Conservation (phyloP, 2,797 vertebrate genomes). For the Harpagifer antarcticus region DNA sequence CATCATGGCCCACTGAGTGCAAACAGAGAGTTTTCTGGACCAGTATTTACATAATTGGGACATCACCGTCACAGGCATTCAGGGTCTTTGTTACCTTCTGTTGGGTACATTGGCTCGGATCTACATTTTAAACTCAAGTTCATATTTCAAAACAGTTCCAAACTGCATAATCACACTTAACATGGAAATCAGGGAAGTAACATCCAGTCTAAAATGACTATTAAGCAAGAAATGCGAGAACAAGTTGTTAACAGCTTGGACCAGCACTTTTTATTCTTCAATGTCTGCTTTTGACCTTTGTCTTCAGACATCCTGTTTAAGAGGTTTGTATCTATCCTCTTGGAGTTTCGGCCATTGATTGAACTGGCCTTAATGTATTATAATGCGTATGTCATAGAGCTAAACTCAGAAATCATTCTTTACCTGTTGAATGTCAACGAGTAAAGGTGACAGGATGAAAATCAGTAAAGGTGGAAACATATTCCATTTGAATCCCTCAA, state of each 20-base stretch:
- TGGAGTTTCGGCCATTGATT: neutral
- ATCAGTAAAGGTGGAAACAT: neutral
- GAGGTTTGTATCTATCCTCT: no score
- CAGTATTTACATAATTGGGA: constrained; percentile 53
- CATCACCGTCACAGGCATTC: constrained; percentile 32
- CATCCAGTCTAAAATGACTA: neutral
- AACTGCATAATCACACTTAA: neutral
- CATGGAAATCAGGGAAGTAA: neutral
- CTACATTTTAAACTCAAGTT: constrained; percentile 6
- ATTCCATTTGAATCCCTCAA: neutral
- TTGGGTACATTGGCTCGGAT: constrained; percentile 27
- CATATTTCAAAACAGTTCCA: neutral
- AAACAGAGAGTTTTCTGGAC: constrained; percentile 59
- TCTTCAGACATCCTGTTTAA: neutral
- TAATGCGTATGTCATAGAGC: neutral
- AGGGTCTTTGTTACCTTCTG: constrained; percentile 31
- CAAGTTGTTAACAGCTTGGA: neutral
- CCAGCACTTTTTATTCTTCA: neutral
- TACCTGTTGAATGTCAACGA: neutral
- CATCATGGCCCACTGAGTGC: constrained; percentile 50
- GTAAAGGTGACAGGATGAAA: neutral
- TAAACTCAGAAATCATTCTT: neutral
- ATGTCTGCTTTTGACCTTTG: neutral
- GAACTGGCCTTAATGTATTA: neutral
- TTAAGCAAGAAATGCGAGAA: neutral